Evolutionary conservation across 2,113 vertebrate species (phyloP).

Genomic region (Cricetomys ansorgei): DNA sequence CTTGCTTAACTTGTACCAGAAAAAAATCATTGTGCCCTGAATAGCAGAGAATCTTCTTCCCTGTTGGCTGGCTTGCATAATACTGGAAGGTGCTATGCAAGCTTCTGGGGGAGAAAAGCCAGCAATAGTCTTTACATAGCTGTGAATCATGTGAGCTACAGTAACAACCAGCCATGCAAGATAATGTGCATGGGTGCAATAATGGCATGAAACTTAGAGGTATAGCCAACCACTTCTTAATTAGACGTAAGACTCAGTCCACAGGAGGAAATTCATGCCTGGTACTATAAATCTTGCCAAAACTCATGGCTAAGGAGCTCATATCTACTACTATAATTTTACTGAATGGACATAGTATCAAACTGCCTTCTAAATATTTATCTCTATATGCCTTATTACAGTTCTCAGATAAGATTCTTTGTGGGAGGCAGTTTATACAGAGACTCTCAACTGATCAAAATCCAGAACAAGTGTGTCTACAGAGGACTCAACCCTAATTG

Average conservation of each 20-base stretch:
- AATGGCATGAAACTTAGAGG: neutral
- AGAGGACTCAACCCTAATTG: neutral
- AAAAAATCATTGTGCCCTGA: neutral
- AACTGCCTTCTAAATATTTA: neutral
- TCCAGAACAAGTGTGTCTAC: neutral
- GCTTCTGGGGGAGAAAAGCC: neutral
- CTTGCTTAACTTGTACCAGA: neutral
- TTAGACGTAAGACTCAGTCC: neutral
- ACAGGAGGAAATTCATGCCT: neutral
- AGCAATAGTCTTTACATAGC: neutral
- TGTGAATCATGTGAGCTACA: neutral
- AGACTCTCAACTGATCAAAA: neutral
- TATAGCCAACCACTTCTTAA: no score
- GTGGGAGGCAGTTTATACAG: neutral
- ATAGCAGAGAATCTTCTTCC: neutral
- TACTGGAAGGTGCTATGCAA: neutral
- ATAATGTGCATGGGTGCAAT: neutral
- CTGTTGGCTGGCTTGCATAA: neutral
- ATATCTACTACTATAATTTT: neutral
- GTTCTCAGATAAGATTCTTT: neutral
- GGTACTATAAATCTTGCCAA: neutral
- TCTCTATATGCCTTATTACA: neutral
- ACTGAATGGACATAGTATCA: neutral
- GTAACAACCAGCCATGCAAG: neutral
- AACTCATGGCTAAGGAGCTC: neutral